These are phyloP conservation scores for Fragariocoptes setiger DNA, from an alignment of 1,140 invertebrate species.

Conservation along the genomic window DNA sequence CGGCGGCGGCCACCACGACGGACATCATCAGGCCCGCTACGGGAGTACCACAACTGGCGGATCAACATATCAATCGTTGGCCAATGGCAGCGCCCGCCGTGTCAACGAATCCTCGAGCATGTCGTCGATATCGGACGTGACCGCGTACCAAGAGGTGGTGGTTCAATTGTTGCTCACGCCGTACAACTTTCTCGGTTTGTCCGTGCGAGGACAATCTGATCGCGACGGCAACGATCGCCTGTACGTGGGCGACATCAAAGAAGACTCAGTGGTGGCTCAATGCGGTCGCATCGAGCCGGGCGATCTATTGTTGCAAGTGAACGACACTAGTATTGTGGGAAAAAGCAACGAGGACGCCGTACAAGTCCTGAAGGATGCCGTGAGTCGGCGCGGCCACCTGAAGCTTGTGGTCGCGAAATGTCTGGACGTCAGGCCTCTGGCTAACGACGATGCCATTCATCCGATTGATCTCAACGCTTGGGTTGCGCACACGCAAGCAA, in stretches of 20 bases:
- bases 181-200: conserved; percentile 53
- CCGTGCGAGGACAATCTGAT: conserved; percentile 64
- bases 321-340: conserved; percentile 89
- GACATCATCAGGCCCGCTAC: not conserved
- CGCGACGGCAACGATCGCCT: conserved; percentile 68
- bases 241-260: conserved; percentile 98
- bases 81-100: not conserved
- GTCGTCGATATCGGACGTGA: not conserved
- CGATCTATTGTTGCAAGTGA: conserved; percentile 91
- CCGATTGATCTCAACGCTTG: conserved; percentile 96
- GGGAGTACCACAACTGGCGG: not conserved
- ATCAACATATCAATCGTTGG: not conserved
- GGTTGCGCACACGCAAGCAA: conserved; percentile 61
- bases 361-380: conserved; percentile 64
- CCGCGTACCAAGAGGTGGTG: not conserved
- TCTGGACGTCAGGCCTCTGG: conserved; percentile 89
- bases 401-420: conserved; percentile 79
- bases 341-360: conserved; percentile 97
- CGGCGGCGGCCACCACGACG: not conserved
- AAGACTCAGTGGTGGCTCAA: conserved; percentile 80
- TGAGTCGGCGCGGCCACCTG: conserved; percentile 79
- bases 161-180: not conserved
- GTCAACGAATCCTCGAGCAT: not conserved
- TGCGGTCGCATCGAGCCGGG: conserved; percentile 70
- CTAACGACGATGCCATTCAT: conserved; percentile 49